A percentile compares a stretch with the other conserved stretches of the same genome.
These are phyloP conservation scores for Pogoniulus pusillus DNA, from an alignment of 2,797 vertebrate genomes.

Conservation along the genomic window DNA sequence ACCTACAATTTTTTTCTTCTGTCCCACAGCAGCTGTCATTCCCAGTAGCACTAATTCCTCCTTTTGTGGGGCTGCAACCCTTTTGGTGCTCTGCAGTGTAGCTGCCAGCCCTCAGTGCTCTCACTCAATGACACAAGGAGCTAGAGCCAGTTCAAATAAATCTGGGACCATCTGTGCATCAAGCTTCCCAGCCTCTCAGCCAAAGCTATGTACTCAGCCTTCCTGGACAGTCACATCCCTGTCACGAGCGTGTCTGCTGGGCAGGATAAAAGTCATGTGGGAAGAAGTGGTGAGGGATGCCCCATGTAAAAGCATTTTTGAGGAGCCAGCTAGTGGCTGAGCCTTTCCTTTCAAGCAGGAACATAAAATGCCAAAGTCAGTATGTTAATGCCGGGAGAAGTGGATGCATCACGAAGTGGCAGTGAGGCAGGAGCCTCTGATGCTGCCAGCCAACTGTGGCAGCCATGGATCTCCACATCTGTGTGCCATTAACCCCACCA, in stretches of 20 bases:
- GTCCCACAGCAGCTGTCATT: background rate
- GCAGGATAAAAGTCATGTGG: background rate
- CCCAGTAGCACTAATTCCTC: background rate
- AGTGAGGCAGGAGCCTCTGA: background rate
- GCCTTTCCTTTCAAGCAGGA: background rate
- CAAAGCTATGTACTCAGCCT: background rate
- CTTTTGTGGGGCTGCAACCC: background rate
- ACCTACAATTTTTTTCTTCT: background rate
- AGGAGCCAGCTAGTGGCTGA: background rate
- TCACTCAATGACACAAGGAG: background rate
- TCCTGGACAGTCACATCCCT: background rate
- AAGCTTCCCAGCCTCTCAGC: background rate
- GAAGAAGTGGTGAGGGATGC: background rate
- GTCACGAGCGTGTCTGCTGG: rapidly evolving
- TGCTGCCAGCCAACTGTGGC: background rate
- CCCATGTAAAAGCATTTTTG: rapidly evolving
- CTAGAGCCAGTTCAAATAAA: slow-evolving; percentile 9
- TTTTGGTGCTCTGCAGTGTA: rapidly evolving
- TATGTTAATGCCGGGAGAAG: background rate
- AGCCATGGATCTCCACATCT: rapidly evolving
- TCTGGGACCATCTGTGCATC: background rate
- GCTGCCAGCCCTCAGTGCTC: background rate
- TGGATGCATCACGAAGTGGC: rapidly evolving
- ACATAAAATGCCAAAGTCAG: background rate
- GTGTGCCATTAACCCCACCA: background rate